Base-by-base conservation (phyloP, 2,113 vertebrate species). In the Danionella cerebrum region DNA sequence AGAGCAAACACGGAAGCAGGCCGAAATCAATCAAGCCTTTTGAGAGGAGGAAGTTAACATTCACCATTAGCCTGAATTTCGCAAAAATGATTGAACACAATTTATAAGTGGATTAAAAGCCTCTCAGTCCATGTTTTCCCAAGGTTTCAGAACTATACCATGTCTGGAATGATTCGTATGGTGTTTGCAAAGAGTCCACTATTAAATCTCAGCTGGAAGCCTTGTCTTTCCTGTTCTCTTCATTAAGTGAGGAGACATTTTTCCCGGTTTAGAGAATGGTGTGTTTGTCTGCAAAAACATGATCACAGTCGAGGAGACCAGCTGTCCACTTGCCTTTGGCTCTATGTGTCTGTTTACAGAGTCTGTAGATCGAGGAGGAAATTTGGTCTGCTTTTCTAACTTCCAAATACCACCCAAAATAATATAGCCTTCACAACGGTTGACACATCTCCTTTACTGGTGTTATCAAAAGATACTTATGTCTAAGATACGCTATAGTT, bases 1-100 rank as follows among this genome's bases (percentile, higher is more conserved):
- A 79, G 70, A 72, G 33, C 44, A 16, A 67, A 29, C 53, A 51
- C 71, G 70, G 78, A 82, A 81, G 69, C 65, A 71, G 71, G 72
- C 79, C 80, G 78, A 85, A 78, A 80, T 80, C 63, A 82, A 81
- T 70, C 62, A 53, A 77, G 31, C 63, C 35, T 44, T 13, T 55
- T 74, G 74, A 60, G 55, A 69, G 78, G 48, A 62, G 69, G 72
- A 65, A 41, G 27, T 14, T 58, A 41, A 29, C 27, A 4, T 69
- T 59, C 12, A 2, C 13, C 18, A 47, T 16, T 27, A 57, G 12
- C 16, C 31, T 25, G 48, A 55, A 64, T 57, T 19, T 29, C 18
- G 42, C 14, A 41, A 18, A 57, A 71, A 42, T 42, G 18, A 50
- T 12, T 24, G n/a, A 25, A 48, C 35, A 8, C 51, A 3, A n/a